These are phyloP conservation scores for Drosophila barbarae DNA, from an alignment of 2,888 invertebrate species.

Conservation along the genomic window DNA sequence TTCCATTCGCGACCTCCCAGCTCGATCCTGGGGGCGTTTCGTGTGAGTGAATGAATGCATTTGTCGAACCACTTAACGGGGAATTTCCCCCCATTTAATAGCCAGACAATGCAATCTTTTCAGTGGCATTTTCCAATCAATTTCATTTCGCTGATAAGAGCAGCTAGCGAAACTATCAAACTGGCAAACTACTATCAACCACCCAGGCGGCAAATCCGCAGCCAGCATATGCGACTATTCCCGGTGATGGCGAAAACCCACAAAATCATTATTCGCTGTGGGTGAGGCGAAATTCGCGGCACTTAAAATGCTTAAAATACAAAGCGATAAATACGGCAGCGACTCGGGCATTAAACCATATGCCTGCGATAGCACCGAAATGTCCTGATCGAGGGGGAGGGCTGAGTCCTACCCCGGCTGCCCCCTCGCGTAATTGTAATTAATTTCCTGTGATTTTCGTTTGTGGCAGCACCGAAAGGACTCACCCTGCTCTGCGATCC, in stretches of 20 bases:
- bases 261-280: constrained; percentile 53
- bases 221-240: constrained; percentile 25
- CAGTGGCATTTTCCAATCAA: constrained; percentile 64
- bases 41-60: constrained; percentile 7
- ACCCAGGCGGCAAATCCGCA: constrained; percentile 32
- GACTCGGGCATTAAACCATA: constrained; percentile 51
- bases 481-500: constrained; percentile 40
- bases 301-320: constrained; percentile 63
- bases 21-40: constrained; percentile 1
- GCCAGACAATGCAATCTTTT: constrained; percentile 47
- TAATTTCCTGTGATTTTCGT: constrained; percentile 74
- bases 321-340: constrained; percentile 51
- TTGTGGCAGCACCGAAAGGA: constrained; percentile 40
- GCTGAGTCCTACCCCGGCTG: not conserved
- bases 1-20: constrained; percentile 4
- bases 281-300: constrained; percentile 47
- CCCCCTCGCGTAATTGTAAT: constrained; percentile 69
- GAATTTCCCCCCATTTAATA: constrained; percentile 21
- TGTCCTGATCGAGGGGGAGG: constrained; percentile 37
- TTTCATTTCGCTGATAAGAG: constrained; percentile 39
- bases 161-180: constrained; percentile 26
- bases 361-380: constrained; percentile 24
- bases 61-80: constrained; percentile 33
- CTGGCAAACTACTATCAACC: constrained; percentile 37
- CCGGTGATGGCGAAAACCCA: constrained; percentile 40